Conservation (phyloP, 2,113 vertebrate species). For the Morone chrysops region DNA sequence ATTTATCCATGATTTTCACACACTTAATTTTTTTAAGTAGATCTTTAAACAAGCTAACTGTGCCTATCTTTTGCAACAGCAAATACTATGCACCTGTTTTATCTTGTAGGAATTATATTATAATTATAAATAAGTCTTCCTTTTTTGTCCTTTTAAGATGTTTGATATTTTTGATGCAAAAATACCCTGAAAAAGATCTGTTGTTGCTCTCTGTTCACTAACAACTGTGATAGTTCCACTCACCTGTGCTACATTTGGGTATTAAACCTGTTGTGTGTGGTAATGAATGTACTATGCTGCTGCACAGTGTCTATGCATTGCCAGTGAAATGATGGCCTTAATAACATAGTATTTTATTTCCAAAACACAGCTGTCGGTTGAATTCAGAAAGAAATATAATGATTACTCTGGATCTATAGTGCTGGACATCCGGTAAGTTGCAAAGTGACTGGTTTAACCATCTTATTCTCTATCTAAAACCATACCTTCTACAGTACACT, state of each 20-base stretch:
- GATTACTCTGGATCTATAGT: slow-evolving; percentile 18
- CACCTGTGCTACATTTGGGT: not conserved
- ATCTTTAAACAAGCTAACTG: not conserved
- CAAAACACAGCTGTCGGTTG: fast-evolving
- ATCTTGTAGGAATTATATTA: not conserved
- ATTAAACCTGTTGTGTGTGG: not conserved
- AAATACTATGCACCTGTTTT: not conserved
- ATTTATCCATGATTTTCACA: not conserved
- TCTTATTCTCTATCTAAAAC: not conserved
- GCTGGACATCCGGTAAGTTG: slow-evolving; percentile 59
- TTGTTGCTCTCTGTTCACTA: not conserved
- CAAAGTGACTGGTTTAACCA: not conserved
- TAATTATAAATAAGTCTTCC: not conserved
- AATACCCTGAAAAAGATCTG: not conserved
- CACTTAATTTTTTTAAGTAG: not conserved
- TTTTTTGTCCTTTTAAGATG: not conserved
- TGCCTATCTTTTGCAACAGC: not conserved
- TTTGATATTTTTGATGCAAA: not conserved
- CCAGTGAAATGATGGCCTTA: not conserved
- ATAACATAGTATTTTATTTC: slow-evolving; percentile 5
- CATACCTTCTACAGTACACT: not conserved
- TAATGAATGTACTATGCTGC: not conserved
- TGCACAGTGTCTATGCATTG: not conserved
- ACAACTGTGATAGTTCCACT: not conserved
- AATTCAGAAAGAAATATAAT: not conserved